Evolutionary conservation across 2,113 vertebrate genomes (phyloP).

Genomic region (Eira barbara): DNA sequence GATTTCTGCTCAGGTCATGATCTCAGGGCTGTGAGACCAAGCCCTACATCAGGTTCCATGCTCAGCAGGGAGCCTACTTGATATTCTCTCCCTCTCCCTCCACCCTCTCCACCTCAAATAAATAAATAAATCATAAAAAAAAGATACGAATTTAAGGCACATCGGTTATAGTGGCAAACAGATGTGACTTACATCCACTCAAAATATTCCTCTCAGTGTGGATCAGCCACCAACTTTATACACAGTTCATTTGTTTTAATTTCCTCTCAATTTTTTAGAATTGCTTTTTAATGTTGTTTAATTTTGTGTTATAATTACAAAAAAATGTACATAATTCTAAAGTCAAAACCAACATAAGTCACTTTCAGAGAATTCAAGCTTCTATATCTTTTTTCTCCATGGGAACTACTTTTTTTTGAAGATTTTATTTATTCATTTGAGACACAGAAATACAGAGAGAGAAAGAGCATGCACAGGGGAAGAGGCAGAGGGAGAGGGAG

Average conservation of each 20-base stretch:
- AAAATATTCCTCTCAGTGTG: background rate
- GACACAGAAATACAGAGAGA: too few relatives aligned
- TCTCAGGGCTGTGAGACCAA: background rate
- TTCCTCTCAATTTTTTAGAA: background rate
- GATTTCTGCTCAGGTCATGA: background rate
- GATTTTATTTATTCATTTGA: too few relatives aligned
- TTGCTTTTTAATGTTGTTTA: background rate
- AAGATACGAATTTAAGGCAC: background rate
- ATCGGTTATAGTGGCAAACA: background rate
- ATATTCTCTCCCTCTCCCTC: background rate
- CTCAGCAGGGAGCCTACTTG: background rate
- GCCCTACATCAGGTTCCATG: background rate
- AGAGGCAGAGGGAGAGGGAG: too few relatives aligned
- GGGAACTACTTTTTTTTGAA: background rate
- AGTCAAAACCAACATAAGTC: background rate
- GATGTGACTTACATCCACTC: background rate
- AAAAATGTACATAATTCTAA: background rate
- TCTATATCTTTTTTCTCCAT: background rate
- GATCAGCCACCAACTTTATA: background rate
- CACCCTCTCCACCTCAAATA: background rate
- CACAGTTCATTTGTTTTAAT: background rate
- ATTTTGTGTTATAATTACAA: background rate
- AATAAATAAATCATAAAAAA: background rate
- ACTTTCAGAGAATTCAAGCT: background rate
- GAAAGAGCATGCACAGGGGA: too few relatives aligned